Conservation (phyloP, 2,888 invertebrate genomes). For the Pteria penguin region DNA sequence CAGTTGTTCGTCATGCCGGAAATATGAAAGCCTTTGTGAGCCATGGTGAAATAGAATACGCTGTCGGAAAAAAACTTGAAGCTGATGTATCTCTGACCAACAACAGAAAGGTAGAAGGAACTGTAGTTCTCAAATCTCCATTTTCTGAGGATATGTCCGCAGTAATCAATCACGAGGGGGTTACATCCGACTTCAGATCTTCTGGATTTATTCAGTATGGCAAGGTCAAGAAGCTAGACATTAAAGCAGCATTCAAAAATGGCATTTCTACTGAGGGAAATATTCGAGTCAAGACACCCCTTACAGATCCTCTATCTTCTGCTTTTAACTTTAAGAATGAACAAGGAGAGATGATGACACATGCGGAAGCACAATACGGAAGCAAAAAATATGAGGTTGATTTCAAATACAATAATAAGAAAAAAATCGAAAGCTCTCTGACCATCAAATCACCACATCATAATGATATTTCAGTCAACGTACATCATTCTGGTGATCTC, state of each 20-base stretch:
- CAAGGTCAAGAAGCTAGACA: slow-evolving; percentile 18
- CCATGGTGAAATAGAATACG: too few species aligned
- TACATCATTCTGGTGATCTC: slow-evolving; percentile 1
- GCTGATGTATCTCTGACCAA: too few species aligned
- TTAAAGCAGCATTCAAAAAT: slow-evolving; percentile 3
- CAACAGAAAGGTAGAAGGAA: too few species aligned
- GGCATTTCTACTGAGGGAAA: slow-evolving; percentile 4
- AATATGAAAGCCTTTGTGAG: too few species aligned
- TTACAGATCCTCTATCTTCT: slow-evolving; percentile 14
- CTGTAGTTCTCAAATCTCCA: too few species aligned
- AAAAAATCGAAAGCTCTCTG: neutral
- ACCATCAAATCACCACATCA: neutral
- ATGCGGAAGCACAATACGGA: slow-evolving; percentile 18
- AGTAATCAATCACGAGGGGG: slow-evolving; percentile 40
- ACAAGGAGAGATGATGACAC: neutral
- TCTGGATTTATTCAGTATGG: slow-evolving; percentile 27
- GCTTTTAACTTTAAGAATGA: neutral
- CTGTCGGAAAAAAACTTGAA: too few species aligned
- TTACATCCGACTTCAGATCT: slow-evolving; percentile 27
- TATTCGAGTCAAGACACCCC: slow-evolving; percentile 17
- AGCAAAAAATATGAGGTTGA: slow-evolving; percentile 24
- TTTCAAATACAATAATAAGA: neutral
- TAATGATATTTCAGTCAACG: slow-evolving; percentile 2
- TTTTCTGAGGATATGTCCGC: too few species aligned
- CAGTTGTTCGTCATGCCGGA: too few species aligned